Conservation (phyloP, 2,797 vertebrate genomes). For the Muraenolepis orangiensis region DNA sequence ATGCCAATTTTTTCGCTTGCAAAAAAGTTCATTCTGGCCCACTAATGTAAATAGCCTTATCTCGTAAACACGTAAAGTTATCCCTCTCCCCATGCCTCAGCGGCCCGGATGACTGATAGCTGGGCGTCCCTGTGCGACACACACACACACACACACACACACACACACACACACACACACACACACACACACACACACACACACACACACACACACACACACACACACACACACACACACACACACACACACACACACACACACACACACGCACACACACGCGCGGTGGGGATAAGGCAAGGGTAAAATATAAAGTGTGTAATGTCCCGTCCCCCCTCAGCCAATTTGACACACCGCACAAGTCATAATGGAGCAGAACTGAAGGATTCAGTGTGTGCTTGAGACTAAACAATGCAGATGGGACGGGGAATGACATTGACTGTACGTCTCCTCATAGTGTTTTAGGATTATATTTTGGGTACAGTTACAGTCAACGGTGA, state of each 20-base stretch:
- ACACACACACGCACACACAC: conserved; percentile 46
- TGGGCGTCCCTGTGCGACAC: conserved; percentile 37
- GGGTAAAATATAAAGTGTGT: not conserved
- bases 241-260: conserved; percentile 47
- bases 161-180: conserved; percentile 49
- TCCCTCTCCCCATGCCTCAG: conserved; percentile 52
- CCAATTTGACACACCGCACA: conserved; percentile 38
- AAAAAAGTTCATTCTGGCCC: conserved; percentile 68
- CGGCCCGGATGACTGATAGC: conserved; percentile 30
- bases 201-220: conserved; percentile 46
- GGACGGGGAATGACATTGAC: conserved; percentile 34
- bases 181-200: conserved; percentile 47
- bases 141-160: conserved; percentile 39
- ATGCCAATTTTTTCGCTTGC: conserved; percentile 65
- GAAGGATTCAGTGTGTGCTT: conserved; percentile 9
- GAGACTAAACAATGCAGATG: conserved; percentile 7
- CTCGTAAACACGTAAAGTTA: conserved; percentile 71
- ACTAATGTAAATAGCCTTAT: conserved; percentile 76
- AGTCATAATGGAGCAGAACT: conserved; percentile 29
- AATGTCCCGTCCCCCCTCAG: conserved; percentile 23
- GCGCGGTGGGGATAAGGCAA: conserved; percentile 43
- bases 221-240: conserved; percentile 45
- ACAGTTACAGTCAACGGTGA: conserved; percentile 39
- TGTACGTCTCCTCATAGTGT: conserved; percentile 30
- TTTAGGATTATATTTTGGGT: too few relatives aligned